A percentile compares a stretch with the other conserved stretches of the same genome.
phyloP scores from a whole-genome alignment of 35 echinoderm and acorn worm species.

The Hemicentrotus pulcherrimus region DNA sequence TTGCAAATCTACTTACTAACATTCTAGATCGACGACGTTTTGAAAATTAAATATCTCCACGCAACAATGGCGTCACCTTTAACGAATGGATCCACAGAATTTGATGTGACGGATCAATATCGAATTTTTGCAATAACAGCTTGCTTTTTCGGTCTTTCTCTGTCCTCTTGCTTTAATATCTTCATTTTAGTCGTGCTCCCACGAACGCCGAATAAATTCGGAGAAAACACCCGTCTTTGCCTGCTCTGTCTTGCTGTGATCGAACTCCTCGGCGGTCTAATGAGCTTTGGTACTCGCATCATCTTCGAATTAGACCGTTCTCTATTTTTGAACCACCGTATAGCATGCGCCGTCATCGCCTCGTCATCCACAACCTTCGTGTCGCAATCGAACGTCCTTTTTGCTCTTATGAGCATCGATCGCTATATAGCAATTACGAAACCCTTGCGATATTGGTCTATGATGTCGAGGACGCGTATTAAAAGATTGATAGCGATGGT shows the following conservation, averaged over 20 bases:
- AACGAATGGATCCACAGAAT: not conserved
- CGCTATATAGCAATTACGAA: slow-evolving; percentile 23
- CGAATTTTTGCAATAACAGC: not conserved
- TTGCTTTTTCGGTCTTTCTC: not conserved
- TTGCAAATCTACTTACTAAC: too few species aligned
- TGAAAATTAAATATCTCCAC: not conserved
- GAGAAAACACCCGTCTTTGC: slow-evolving; percentile 16
- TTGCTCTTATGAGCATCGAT: slow-evolving; percentile 19
- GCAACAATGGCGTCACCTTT: not conserved
- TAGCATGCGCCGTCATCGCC: not conserved
- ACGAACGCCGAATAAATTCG: slow-evolving; percentile 24
- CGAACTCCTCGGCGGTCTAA: slow-evolving; percentile 7
- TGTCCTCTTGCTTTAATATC: not conserved
- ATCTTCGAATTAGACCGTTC: slow-evolving; percentile 18
- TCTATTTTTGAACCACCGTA: not conserved
- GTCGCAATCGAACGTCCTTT: not conserved
- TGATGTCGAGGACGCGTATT: not conserved
- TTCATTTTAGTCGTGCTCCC: not conserved
- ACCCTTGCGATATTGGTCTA: not conserved
- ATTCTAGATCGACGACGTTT: too few species aligned
- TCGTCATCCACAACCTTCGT: slow-evolving; percentile 15
- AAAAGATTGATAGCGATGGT: not conserved
- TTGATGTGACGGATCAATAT: not conserved
- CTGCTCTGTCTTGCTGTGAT: not conserved
- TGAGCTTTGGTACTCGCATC: not conserved